Evolutionary conservation across 2,797 vertebrate genomes (phyloP), one percentile per base, ranked within the genome.

Genomic region (Dermochelys coriacea): DNA sequence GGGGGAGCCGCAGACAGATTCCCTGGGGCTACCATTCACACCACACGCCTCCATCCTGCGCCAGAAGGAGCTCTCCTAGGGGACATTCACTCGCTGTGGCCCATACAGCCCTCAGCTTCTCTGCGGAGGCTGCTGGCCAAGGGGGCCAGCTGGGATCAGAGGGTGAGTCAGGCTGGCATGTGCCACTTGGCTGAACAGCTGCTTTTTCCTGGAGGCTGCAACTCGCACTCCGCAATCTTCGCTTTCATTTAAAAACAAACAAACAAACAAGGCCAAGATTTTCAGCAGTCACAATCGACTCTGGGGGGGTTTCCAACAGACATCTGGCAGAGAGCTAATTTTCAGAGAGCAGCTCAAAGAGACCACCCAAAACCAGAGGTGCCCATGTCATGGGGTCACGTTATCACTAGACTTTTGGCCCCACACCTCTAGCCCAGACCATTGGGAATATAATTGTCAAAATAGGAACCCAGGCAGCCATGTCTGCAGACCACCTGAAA

Each of bases 231-330:
- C 25, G 23, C 55, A 57, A 57, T 27, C 29, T 15, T 29, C 29
- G 3, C 27, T 59, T 29, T 31, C 57, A 59, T 31, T 59, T 31
- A 31, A 31, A 59, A 59, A n/a, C n/a, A n/a, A 31, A 29, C 12
- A 59, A 55, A 54, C 19, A 29, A 59, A 31, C 27, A 29, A 59
- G 29, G 57, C 27, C 12, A 31, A 29, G 57, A 31, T 31, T 29
- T 59, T 59, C 57, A 59, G 11, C 59, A 59, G 27, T 8, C 34
- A n/a, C n/a, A 5, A 37, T 64, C 0, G 18, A n/a, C 25, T 75
- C 1, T 5, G 4, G 14, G 64, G 8, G 34, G 18, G 64, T 4
- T 29, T 4, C 19, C 25, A 12, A 5, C 5, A 3, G 41, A 7
- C 37, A 77, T 45, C 4, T 29, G 41, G 4, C 41, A 27, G 6